Evolutionary conservation across 2,888 invertebrate species (phyloP), one percentile per base, ranked within the genome.

Genomic region (Drosophila eohydei): DNA sequence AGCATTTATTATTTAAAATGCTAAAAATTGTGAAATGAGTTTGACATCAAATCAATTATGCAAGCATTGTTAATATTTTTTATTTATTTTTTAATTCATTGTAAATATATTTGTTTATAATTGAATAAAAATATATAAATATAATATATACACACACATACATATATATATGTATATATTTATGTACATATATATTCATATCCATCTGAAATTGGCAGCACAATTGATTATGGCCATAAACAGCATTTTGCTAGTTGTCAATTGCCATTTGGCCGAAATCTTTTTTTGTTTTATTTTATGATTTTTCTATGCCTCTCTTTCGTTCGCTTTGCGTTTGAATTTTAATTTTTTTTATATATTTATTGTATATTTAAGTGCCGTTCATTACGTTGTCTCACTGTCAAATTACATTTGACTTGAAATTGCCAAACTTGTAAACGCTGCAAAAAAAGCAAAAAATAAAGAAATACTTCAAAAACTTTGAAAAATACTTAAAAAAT

Each of bases 401-500:
- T 86, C 87, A 83, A 89, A 89, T 89, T 89, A 75, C 76, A 74
- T 83, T 88, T 81, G 79, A 81, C 64, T 78, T 79, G 80, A 75
- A 82, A 78, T 90, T 87, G 70, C 87, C 90, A 90, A 88, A 89
- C 88, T 81, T 83, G 87, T 83, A 78, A 74, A 81, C 69, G 67
- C 59, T 59, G 16, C 14, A 14, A n/a, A 38, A n/a, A 32, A 30
- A 48, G 7, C 14, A 1, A 48, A 48, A 16, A 32, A 50, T 11
- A 21, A 4, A 36, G 36, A 44, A 51, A 65, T 46, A 40, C 26
- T n/a, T 36, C 26, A 30, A 50, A 55, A 43, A 38, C 16, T 59
- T 34, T 28, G 41, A 55, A 41, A 44, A 52, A 74, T 40, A 40
- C 21, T 11, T 36, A 21, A n/a, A 50, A 50, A 38, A 50, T 54